These are phyloP conservation scores for Chydorus sphaericus DNA, from an alignment of 2,888 invertebrate species.

Conservation along the genomic window DNA sequence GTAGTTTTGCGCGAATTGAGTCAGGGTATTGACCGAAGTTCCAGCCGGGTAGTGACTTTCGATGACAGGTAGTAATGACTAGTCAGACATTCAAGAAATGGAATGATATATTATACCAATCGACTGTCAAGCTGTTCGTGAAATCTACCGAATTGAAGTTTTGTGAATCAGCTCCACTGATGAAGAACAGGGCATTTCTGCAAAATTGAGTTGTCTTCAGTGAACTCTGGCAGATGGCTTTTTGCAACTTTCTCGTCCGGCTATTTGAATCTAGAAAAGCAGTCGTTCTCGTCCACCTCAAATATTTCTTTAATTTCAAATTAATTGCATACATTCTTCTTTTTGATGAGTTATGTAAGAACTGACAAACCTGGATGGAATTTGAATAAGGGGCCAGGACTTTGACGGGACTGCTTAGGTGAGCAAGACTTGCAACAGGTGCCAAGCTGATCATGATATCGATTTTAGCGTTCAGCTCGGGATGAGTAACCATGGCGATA, in stretches of 20 bases:
- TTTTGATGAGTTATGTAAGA: neutral
- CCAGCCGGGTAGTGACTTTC: conserved; percentile 25
- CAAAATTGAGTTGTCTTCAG: conserved; percentile 43
- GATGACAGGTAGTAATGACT: conserved; percentile 26
- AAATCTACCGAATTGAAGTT: conserved; percentile 31
- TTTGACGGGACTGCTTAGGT: conserved; percentile 25
- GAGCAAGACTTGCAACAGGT: conserved; percentile 24
- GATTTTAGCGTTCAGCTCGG: conserved; percentile 21
- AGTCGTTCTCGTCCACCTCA: neutral
- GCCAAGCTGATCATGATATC: conserved; percentile 24
- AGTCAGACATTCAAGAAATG: conserved; percentile 21
- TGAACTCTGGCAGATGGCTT: conserved; percentile 39
- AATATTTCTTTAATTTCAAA: neutral
- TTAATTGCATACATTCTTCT: neutral
- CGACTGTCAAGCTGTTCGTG: neutral
- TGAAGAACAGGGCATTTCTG: conserved; percentile 46
- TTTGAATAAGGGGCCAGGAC: conserved; percentile 30
- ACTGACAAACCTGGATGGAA: conserved; percentile 24
- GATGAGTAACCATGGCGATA: conserved; percentile 22
- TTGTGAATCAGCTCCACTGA: conserved; percentile 36
- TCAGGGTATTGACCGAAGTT: conserved; percentile 24
- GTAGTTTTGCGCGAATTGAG: conserved; percentile 24
- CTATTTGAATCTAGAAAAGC: neutral
- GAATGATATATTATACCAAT: neutral
- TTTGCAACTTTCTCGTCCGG: conserved; percentile 37